Base-by-base conservation (phyloP, 2,113 vertebrate species). In the Chamaetylas fuelleborni region DNA sequence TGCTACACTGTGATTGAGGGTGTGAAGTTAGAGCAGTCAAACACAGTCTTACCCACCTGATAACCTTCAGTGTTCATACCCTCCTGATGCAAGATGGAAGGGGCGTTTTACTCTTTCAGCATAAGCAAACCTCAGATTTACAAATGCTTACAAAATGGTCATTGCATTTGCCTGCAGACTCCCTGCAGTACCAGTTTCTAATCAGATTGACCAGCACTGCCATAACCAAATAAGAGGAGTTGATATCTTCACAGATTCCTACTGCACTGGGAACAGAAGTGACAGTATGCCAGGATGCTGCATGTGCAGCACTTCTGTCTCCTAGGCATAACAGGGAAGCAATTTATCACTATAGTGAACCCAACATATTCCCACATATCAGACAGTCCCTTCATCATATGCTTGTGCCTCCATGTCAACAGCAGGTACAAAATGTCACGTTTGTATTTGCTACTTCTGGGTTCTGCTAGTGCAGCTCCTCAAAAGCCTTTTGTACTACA, bases 281-380 rank as follows among this genome's bases (percentile, higher is more conserved):
- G 47, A 77, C 34, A 64, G 36, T 47, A 51, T 90, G 61, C 72
- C 67, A 89, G 40, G 54, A n/a, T 51, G 42, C 77, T 74, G 48
- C 45, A 79, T 74, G 66, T 38, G n/a, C 33, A 40, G 34, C 34
- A 31, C 84, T 93, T 93, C 78, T 94, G 20, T 87, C 56, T 93
- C 72, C 62, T 10, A 71, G 47, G 42, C 29, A 66, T 60, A 84
- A 77, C 31, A 79, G 62, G 48, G 69, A 93, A 95, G 78, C 22
- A 69, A 87, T 89, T 97, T 84, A 92, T 91, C 86, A 87, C 84
- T 83, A 12, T 24, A 66, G 57, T 36, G 50, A 33, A 36, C 57
- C 50, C 56, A 86, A 72, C 62, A 77, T 58, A 56, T 92, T 92
- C 81, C 72, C 70, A 88, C 86, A 58, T 77, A 91, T 92, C 91